Conservation (phyloP, 2,797 vertebrate genomes). For the Ataeniobius toweri region DNA sequence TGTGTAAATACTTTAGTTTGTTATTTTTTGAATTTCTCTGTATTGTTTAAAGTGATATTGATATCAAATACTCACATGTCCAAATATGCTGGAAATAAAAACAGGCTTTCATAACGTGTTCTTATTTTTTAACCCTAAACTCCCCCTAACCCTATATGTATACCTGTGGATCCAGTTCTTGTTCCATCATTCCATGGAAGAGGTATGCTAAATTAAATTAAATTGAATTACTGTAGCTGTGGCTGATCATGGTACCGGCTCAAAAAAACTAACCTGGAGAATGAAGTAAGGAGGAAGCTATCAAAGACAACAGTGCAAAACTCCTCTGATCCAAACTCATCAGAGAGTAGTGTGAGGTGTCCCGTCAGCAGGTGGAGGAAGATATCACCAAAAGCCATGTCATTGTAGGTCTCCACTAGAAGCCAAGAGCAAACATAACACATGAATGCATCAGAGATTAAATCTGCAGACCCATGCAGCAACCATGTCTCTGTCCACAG, state of each 20-base stretch:
- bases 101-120: background rate
- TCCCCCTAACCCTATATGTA: background rate
- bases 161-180: background rate
- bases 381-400: conserved; percentile 93
- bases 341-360: conserved; percentile 90
- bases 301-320: conserved; percentile 93
- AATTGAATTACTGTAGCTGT: too few relatives aligned
- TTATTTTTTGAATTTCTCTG: too few relatives aligned
- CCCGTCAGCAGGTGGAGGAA: conserved; percentile 94
- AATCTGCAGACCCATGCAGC: background rate
- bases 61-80: too few relatives aligned
- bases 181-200: background rate
- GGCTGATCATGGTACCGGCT: background rate
- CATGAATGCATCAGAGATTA: background rate
- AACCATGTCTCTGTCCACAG: background rate
- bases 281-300: conserved; percentile 90
- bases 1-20: too few relatives aligned
- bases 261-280: conserved; percentile 83
- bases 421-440: background rate
- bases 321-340: conserved; percentile 92
- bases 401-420: conserved; percentile 92
- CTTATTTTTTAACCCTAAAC: too few relatives aligned
- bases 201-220: too few relatives aligned
- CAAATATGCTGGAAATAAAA: background rate
- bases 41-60: too few relatives aligned